Evolutionary conservation across 2,888 invertebrate genomes (phyloP).

Genomic region (Eutolmus rufibarbis): DNA sequence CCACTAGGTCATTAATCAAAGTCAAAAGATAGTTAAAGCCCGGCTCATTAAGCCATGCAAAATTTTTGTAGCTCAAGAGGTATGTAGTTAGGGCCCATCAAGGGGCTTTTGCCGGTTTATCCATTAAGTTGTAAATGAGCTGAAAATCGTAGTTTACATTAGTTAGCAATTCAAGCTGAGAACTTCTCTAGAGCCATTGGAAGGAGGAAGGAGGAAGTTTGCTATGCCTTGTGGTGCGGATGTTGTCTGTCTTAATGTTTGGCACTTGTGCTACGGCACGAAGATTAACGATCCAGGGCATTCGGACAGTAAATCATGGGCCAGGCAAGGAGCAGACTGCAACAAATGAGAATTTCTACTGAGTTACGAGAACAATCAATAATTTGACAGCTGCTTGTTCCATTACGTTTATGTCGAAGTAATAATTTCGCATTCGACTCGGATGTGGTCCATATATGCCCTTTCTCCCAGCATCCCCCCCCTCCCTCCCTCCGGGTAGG

Average conservation of each 20-base stretch:
- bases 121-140: not conserved
- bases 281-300: slow-evolving; percentile 24
- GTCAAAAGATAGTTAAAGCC: not conserved
- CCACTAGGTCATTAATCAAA: not conserved
- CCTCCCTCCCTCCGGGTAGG: not conserved
- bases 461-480: not conserved
- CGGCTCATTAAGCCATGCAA: not conserved
- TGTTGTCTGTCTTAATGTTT: not conserved
- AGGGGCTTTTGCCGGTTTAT: not conserved
- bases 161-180: not conserved
- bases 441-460: slow-evolving; percentile 22
- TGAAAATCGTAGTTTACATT: not conserved
- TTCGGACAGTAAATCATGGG: not conserved
- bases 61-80: not conserved
- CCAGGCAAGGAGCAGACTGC: slow-evolving; percentile 22
- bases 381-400: slow-evolving; percentile 51
- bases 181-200: not conserved
- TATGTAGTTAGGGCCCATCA: not conserved
- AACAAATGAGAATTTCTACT: slow-evolving; percentile 30
- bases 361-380: slow-evolving; percentile 48
- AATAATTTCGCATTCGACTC: slow-evolving; percentile 42
- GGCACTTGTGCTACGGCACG: not conserved
- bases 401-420: slow-evolving; percentile 46
- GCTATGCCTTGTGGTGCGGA: not conserved
- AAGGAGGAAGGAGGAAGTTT: not conserved